Evolutionary conservation across 2,888 invertebrate species (phyloP).

Genomic region (Rotaria sp.): DNA sequence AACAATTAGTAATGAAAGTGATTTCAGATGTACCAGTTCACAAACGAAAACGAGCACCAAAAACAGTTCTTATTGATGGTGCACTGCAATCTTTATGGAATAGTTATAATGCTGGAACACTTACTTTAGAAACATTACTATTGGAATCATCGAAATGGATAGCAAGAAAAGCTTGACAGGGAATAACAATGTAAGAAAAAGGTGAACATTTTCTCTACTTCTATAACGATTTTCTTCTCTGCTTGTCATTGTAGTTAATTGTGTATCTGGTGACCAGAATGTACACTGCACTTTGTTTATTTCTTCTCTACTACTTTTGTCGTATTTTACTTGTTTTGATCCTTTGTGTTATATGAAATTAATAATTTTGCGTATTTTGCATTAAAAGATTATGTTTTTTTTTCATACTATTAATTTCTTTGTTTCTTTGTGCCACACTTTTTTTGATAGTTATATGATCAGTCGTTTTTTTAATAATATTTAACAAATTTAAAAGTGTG

Average conservation of each 20-base stretch:
- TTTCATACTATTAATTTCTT: too few species aligned
- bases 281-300: not conserved
- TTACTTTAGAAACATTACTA: not conserved
- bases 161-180: not conserved
- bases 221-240: not conserved
- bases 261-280: not conserved
- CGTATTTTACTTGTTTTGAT: too few species aligned
- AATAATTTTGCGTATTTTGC: too few species aligned
- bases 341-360: too few species aligned
- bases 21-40: not conserved
- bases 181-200: too few species aligned
- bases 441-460: too few species aligned
- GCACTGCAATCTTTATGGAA: not conserved
- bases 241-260: not conserved
- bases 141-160: not conserved
- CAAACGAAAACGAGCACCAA: not conserved
- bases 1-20: not conserved
- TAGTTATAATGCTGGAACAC: not conserved
- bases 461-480: too few species aligned
- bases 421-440: too few species aligned
- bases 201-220: too few species aligned
- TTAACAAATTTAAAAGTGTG: too few species aligned
- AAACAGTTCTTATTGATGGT: not conserved
- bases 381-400: too few species aligned
- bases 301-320: not conserved